Evolutionary conservation across 2,113 vertebrate species (phyloP), one percentile per base, ranked within the genome.

Genomic region (Atlantisia rogersi): DNA sequence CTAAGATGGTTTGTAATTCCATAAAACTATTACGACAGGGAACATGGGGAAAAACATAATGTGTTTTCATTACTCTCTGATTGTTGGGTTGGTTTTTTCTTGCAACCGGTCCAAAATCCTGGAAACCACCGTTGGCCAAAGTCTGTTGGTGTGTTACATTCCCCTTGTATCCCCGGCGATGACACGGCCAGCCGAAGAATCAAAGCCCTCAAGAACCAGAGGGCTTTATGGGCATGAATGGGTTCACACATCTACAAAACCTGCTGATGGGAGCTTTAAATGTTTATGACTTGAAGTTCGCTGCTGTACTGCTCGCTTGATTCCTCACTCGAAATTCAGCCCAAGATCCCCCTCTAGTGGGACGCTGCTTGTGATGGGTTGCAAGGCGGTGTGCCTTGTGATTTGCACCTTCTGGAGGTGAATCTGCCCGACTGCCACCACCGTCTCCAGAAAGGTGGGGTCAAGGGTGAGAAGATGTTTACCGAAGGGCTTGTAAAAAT

Each of bases 301-400:
- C 63, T 68, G n/a, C 78, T 58, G 63, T 50, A 62, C 60, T 63
- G 32, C 50, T 29, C 17, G 52, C 42, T 19, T 19, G 13, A 2
- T 62, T 78, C 58, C 58, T 88, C 40, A 12, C 28, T 76, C n/a
- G 59, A 75, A 75, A 88, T 22, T 6, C 89, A 93, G 95, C 69
- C 81, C 58, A 91, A 62, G 75, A 95, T 92, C 88, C 56, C 94
- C 95, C 50, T 39, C 95, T 96, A 94, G 92, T 90, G 95, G 92
- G 60, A 80, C 82, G 75, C 71, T 86, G 74, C 62, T 44, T 32
- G 52, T 14, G 26, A 42, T 68, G 3, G 4, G 29, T 3, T 77
- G 74, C 74, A 69, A 12, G 5, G 44, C 21, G 56, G 70, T 64
- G 15, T 75, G 73, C 64, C 92, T 78, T 52, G 82, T 39, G 44